Evolutionary conservation across 1,140 invertebrate species (phyloP), one percentile per base, ranked within the genome.

Genomic region (Drosophila obscura): DNA sequence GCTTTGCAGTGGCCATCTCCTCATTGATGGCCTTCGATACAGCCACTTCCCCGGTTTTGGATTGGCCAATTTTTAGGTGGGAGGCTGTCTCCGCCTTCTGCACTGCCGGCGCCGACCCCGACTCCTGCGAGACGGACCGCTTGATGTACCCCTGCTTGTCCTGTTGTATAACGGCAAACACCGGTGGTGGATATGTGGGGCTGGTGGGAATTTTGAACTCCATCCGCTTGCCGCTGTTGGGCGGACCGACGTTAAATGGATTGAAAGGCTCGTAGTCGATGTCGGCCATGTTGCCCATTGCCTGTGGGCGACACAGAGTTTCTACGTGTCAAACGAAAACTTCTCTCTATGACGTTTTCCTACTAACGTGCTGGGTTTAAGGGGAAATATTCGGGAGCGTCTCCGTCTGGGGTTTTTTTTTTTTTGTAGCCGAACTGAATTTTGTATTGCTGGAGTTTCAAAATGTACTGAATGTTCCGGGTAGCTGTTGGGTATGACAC

Each of bases 21-120:
- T 82, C 58, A 4, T 82, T 87, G 35, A 87, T 87, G 51, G 82
- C 83, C n/a, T 60, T 78, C 1, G 82, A 85, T 26, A 85, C 49
- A 11, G 58, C 13, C 6, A 88, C 60, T 44, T 76, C 71, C 3
- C 82, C 83, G 1, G 49, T 26, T 41, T 55, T 39, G 1, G 82
- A 82, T 15, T 35, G 35, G 1, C 9, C 49, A 13, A 11, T 0
- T 4, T 22, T 50, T 9, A 49, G 15, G 2, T 39, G 46, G 35
- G 28, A 45, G 7, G 16, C 15, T 9, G 28, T 7, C 15, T 22
- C 39, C 46, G n/a, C 11, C 45, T 44, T 15, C 39, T 9, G 7
- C 39, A 24, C 22, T 46, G 4, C 6, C 24, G 9, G 31, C 22
- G 31, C 5, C 5, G 41, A 49, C 1, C 13, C 5, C 5, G 41